These are phyloP conservation scores for Diploptera punctata DNA, from an alignment of 2,888 invertebrate genomes.

Conservation along the genomic window DNA sequence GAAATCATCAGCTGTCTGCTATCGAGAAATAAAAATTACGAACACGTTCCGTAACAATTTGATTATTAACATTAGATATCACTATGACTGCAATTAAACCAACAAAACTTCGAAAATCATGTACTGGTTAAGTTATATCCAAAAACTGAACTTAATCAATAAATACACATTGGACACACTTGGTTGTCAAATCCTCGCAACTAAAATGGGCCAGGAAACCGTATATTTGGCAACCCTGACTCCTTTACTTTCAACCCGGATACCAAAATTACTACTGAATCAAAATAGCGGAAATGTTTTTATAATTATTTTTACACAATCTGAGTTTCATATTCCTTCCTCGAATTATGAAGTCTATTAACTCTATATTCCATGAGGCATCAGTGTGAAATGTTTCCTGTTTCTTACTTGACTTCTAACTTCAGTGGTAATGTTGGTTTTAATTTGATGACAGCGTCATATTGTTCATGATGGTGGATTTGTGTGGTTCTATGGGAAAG, in stretches of 20 bases:
- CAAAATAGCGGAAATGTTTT: slow-evolving; percentile 14
- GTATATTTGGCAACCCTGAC: slow-evolving; percentile 42
- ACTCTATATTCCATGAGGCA: background rate
- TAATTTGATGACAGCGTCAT: slow-evolving; percentile 63
- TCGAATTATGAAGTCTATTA: background rate
- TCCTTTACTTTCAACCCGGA: slow-evolving; percentile 43
- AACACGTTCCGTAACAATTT: background rate
- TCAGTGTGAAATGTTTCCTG: background rate
- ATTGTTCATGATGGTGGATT: slow-evolving; percentile 69
- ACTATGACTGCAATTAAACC: background rate
- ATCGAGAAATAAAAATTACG: background rate
- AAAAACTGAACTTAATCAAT: slow-evolving; percentile 1
- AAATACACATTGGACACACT: background rate
- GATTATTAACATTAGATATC: background rate
- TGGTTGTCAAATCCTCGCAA: slow-evolving; percentile 10
- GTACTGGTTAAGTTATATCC: background rate
- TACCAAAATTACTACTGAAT: slow-evolving; percentile 42
- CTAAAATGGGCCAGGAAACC: slow-evolving; percentile 20
- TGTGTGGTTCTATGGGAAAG: slow-evolving; percentile 51
- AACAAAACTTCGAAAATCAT: background rate
- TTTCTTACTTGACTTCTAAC: background rate
- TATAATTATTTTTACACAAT: background rate
- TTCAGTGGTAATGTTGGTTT: background rate
- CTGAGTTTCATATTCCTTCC: background rate
- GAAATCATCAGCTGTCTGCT: slow-evolving; percentile 10